Percentiles rank a stretch among this genome's conserved stretches.
Evolutionary conservation across 2,113 vertebrate genomes (phyloP).

Genomic region (Sebastes fasciatus): DNA sequence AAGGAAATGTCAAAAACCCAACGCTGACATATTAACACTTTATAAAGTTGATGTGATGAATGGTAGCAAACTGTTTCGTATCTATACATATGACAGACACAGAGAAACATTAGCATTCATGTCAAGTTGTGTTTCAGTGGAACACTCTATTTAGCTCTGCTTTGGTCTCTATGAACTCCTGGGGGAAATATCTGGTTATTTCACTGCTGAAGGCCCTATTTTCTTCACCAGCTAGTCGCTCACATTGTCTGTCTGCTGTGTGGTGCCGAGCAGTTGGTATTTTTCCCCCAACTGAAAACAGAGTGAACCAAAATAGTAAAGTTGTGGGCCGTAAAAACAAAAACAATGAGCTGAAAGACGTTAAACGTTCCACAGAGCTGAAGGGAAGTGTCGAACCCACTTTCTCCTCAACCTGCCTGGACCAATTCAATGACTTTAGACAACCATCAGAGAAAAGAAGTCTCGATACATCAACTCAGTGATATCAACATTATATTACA

Average conservation of each 20-base stretch:
- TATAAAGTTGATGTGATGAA: background rate
- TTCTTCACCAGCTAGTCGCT: background rate
- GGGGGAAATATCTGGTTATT: background rate
- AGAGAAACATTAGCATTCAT: background rate
- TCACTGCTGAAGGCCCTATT: background rate
- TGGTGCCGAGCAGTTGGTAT: background rate
- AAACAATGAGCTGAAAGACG: background rate
- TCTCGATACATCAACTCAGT: background rate
- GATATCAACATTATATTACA: background rate
- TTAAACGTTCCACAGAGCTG: background rate
- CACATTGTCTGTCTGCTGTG: background rate
- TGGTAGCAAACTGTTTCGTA: background rate
- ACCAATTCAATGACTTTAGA: background rate
- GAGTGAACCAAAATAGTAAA: background rate
- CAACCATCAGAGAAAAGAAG: background rate
- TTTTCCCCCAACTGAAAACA: background rate
- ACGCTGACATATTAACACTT: background rate
- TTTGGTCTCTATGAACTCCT: background rate
- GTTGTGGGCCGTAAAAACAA: background rate
- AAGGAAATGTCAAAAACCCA: background rate
- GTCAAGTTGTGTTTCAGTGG: background rate
- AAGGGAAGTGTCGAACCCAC: background rate
- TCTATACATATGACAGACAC: background rate
- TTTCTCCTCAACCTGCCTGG: background rate
- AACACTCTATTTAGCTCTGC: background rate